Base-by-base conservation (phyloP, 2,888 invertebrate species). In the Oscheius sp. region DNA sequence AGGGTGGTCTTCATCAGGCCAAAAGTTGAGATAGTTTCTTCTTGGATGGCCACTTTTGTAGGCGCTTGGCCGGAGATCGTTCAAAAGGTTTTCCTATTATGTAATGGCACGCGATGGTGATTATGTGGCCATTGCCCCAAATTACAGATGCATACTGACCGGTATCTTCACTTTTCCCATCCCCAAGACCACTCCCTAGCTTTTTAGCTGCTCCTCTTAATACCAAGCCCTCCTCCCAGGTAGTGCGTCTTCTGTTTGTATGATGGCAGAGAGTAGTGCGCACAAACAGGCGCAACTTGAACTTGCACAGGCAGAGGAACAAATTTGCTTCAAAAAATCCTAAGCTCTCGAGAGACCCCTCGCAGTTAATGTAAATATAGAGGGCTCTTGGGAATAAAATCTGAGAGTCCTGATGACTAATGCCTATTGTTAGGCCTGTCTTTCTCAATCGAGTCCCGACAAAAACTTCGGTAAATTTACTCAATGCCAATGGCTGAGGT, bases 281-380 rank as follows among this genome's bases (percentile, higher is more conserved):
- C 53, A 68, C 68, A 68, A 68, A 68, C 55, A 68, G 53, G 53
- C 68, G 55, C 63, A 63, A 63, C 63, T 63, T 63, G 63, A 63
- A 63, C 63, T 63, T 32, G 63, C 63, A 63, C 48, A 63, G 63
- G 60, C 21, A 60, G 3, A 7, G 60, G 60, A 60, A 63, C 63
- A 63, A 63, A 63, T 63, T 63, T 63, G 63, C 63, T 63, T 63
- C 48, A 63, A 63, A 33, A 63, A 63, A 48, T 63, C 63, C 47
- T 48, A 42, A 63, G 63, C 63, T 29, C 60, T 60, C 37, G 60
- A 60, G 60, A 33, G 35, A 21, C 35, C n/a, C 10, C 37, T 35
- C 60, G 1, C 48, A n/a, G 63, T 13, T 62, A 63, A 63, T 2
- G 63, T 63, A 63, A 63, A 63, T 32, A 62, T 21, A 35, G 42